Percentiles rank a stretch among this genome's conserved stretches.
phyloP scores from a whole-genome alignment of 2,888 invertebrate genomes.

The Timema cristinae region DNA sequence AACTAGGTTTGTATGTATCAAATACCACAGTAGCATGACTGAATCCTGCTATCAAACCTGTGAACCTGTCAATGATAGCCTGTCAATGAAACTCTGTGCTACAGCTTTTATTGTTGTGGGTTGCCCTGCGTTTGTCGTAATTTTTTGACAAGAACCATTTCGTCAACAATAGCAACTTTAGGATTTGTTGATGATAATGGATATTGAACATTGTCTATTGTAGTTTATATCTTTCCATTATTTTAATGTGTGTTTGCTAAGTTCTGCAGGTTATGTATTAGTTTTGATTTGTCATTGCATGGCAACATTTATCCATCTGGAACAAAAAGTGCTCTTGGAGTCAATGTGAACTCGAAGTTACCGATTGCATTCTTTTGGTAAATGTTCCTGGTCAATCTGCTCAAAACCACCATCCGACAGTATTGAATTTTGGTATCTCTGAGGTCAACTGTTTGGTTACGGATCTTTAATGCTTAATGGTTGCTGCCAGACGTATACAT shows the following conservation, averaged over 20 bases:
- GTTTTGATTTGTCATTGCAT: not conserved
- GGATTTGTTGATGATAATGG: not conserved
- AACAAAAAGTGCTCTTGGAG: not conserved
- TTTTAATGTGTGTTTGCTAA: constrained; percentile 6
- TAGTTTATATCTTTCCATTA: not conserved
- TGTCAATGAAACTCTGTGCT: not conserved
- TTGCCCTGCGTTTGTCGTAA: not conserved
- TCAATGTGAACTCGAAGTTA: not conserved
- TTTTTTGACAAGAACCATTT: not conserved
- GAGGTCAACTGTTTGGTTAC: not conserved
- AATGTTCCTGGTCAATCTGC: not conserved
- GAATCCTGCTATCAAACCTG: not conserved
- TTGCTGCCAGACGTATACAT: constrained; percentile 1
- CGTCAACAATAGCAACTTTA: not conserved
- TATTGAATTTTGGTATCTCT: not conserved
- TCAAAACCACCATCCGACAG: not conserved
- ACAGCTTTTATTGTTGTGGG: not conserved
- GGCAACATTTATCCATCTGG: not conserved
- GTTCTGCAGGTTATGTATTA: constrained; percentile 6
- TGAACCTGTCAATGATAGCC: too few species aligned
- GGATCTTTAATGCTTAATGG: not conserved
- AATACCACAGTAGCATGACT: not conserved
- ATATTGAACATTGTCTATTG: not conserved
- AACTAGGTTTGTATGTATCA: not conserved
- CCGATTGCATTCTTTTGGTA: not conserved